These are phyloP conservation scores for Orgyia antiqua DNA, from an alignment of 2,888 invertebrate genomes.

Conservation along the genomic window DNA sequence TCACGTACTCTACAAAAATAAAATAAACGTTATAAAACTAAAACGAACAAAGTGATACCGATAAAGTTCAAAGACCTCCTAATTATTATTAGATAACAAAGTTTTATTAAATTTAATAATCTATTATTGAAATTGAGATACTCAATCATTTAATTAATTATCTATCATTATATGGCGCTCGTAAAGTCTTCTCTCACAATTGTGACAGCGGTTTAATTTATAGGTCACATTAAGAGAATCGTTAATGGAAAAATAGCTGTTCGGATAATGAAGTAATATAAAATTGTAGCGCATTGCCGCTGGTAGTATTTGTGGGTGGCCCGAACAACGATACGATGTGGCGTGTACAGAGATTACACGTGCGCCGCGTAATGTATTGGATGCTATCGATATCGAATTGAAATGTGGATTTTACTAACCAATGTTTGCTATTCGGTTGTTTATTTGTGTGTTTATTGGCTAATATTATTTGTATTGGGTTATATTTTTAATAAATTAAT, in stretches of 20 bases:
- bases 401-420: slow-evolving; percentile 17
- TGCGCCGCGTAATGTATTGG: slow-evolving; percentile 17
- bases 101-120: too few species aligned
- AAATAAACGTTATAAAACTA: too few species aligned
- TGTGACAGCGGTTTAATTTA: slow-evolving; percentile 22
- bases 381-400: background rate
- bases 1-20: too few species aligned
- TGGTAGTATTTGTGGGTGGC: slow-evolving; percentile 11
- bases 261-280: slow-evolving; percentile 24
- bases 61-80: too few species aligned
- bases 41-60: too few species aligned
- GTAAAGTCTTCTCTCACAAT: slow-evolving; percentile 16
- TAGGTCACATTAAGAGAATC: slow-evolving; percentile 23
- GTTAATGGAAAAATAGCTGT: slow-evolving; percentile 28
- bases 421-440: too few species aligned
- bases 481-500: too few species aligned
- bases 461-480: too few species aligned
- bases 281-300: slow-evolving; percentile 13
- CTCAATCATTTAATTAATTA: slow-evolving; percentile 12
- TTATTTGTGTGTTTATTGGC: too few species aligned
- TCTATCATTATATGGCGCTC: slow-evolving; percentile 16
- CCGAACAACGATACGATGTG: background rate
- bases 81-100: too few species aligned
- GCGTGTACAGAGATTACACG: slow-evolving; percentile 11
- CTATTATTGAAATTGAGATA: too few species aligned